Evolutionary conservation across 2,888 invertebrate species (phyloP).

Genomic region (Sericinus montela): DNA sequence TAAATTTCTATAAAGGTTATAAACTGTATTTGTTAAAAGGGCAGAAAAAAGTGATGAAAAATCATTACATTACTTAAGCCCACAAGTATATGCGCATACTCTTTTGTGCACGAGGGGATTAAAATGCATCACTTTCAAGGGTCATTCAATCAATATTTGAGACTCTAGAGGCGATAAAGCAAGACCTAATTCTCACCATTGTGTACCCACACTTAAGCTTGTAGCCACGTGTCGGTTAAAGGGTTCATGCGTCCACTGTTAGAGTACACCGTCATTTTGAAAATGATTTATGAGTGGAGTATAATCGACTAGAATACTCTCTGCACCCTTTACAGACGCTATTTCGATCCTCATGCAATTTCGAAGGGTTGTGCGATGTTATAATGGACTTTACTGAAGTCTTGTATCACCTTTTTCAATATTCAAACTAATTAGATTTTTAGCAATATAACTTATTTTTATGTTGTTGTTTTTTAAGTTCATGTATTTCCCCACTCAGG

Average conservation of each 20-base stretch:
- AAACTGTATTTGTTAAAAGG: no score
- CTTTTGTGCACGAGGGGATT: no score
- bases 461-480: no score
- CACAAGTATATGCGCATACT: no score
- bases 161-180: slow-evolving; percentile 1
- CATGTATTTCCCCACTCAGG: no score
- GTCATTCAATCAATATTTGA: slow-evolving; percentile 6
- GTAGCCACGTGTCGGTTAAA: slow-evolving; percentile 4
- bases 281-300: slow-evolving; percentile 1
- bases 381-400: no score
- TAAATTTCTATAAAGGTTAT: no score
- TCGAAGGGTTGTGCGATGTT: not conserved
- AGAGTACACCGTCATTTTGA: slow-evolving; percentile 2
- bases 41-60: no score
- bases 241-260: slow-evolving; percentile 3
- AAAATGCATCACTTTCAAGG: slow-evolving; percentile 17
- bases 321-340: not conserved
- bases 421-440: no score
- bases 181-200: slow-evolving; percentile 7
- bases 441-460: no score
- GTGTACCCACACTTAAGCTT: not conserved
- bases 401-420: no score
- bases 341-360: not conserved
- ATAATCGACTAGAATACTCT: slow-evolving; percentile 5
- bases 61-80: no score